Percentiles rank a stretch among this genome's conserved stretches.
Conservation (phyloP, 2,888 invertebrate genomes). For the Liposcelis brunnea region DNA sequence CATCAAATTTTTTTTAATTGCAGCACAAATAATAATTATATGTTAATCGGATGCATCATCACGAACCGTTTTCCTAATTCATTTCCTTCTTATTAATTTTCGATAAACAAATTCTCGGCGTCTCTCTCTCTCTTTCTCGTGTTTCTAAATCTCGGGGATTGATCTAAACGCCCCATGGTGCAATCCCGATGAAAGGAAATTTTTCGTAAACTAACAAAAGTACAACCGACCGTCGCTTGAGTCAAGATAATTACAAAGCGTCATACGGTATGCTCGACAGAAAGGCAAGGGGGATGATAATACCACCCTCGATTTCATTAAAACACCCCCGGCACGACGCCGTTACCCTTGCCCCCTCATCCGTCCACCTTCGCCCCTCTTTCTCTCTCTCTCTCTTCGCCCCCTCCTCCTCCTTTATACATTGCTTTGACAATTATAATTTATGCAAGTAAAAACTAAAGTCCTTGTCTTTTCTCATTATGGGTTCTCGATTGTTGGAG, state of each 20-base stretch:
- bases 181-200: no score
- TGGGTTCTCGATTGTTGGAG: no score
- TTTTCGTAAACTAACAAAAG: neutral
- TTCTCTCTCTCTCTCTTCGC: neutral
- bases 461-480: no score
- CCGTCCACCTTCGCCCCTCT: neutral
- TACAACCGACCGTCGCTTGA: slow-evolving; percentile 1
- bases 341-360: neutral
- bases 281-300: neutral
- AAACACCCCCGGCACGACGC: slow-evolving; percentile 4
- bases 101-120: no score
- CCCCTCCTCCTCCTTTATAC: neutral
- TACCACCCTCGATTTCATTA: slow-evolving; percentile 8
- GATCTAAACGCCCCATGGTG: no score
- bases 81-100: no score
- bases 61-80: no score
- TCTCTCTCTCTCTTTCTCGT: no score
- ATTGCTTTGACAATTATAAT: slow-evolving; percentile 9
- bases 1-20: no score
- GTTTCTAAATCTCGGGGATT: no score
- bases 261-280: slow-evolving; percentile 4
- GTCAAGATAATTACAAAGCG: slow-evolving; percentile 9
- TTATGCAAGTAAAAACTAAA: slow-evolving; percentile 5
- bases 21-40: no score
- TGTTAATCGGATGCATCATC: no score